These are phyloP conservation scores for Drymonia ruficornis DNA, from an alignment of 2,888 invertebrate genomes.

Conservation along the genomic window DNA sequence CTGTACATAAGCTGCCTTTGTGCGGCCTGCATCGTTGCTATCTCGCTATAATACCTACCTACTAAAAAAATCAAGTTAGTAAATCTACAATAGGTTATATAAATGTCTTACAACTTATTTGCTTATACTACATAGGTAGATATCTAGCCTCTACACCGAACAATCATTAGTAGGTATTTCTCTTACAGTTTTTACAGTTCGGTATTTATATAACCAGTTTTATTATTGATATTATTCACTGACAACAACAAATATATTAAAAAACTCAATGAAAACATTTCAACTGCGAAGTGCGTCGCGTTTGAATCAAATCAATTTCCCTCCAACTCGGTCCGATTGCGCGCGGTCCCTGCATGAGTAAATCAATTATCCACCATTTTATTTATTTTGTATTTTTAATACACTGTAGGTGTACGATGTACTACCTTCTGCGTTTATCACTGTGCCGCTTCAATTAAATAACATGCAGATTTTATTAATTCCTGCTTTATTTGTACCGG, in stretches of 20 bases:
- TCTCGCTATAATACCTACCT: too few relatives aligned
- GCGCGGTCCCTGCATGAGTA: slow-evolving; percentile 18
- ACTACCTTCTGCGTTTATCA: slow-evolving; percentile 13
- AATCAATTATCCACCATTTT: slow-evolving; percentile 28
- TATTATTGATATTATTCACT: background rate
- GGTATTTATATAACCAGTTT: too few relatives aligned
- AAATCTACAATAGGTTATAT: too few relatives aligned
- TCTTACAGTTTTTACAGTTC: too few relatives aligned
- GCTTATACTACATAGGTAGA: too few relatives aligned
- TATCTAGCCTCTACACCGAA: too few relatives aligned
- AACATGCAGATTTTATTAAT: background rate
- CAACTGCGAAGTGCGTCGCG: slow-evolving; percentile 25
- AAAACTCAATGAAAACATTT: slow-evolving; percentile 13
- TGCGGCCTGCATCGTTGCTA: too few relatives aligned
- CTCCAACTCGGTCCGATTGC: slow-evolving; percentile 20
- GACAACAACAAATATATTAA: background rate
- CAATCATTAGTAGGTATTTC: too few relatives aligned
- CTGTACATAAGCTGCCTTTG: too few relatives aligned
- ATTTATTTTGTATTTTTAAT: slow-evolving; percentile 26
- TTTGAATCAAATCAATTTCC: slow-evolving; percentile 41
- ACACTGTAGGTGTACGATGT: too few relatives aligned
- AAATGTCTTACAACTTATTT: too few relatives aligned
- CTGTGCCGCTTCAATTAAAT: slow-evolving; percentile 20
- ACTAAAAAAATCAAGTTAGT: too few relatives aligned
- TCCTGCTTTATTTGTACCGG: background rate